Base-by-base conservation (phyloP, 2,888 invertebrate species). In the Microctonus aethiopoides region DNA sequence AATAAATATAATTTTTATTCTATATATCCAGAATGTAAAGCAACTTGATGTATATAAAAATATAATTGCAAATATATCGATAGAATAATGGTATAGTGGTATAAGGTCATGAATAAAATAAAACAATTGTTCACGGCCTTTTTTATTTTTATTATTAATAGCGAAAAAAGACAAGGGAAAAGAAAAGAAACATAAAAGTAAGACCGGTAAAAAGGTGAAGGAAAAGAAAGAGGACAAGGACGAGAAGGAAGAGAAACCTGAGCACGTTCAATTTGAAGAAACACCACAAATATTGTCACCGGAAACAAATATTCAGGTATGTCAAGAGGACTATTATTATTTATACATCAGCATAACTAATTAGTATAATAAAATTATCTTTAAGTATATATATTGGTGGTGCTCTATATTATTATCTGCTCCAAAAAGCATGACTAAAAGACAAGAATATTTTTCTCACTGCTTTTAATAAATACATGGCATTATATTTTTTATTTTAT, bases 191-290 rank as follows among this genome's bases (percentile, higher is more conserved):
- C 91, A 89, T 78, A 92, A 88, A 72, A 82, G 79, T 66, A 87
- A 87, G 76, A 84, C 86, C 67, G 86, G 85, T 70, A 87, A 86
- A 78, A 86, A 82, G 76, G 86, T 79, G 75, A 81, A 78, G 81
- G 79, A 81, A 76, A 82, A 83, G 72, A 87, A 88, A 72, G 91
- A 89, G 79, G 87, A 88, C 2, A 89, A 89, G 74, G 89, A 90
- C 73, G 92, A 91, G 79, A 91, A 90, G 74, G 90, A 89, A 76
- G 92, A 91, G 80, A 91, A 91, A 80, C 87, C 88, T 32, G 89
- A 86, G 20, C 92, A 92, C 84, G 93, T 94, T 7, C 93, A 94
- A 79, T 92, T 93, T 75, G 91, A 92, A 74, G 90, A 92, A 70
- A 89, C 91, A 41, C 90, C 92, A 54, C 91, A 91, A 41, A 91